phyloP scores from a whole-genome alignment of 2,888 invertebrate genomes.

The Poecilobothrus nobilitatus region DNA sequence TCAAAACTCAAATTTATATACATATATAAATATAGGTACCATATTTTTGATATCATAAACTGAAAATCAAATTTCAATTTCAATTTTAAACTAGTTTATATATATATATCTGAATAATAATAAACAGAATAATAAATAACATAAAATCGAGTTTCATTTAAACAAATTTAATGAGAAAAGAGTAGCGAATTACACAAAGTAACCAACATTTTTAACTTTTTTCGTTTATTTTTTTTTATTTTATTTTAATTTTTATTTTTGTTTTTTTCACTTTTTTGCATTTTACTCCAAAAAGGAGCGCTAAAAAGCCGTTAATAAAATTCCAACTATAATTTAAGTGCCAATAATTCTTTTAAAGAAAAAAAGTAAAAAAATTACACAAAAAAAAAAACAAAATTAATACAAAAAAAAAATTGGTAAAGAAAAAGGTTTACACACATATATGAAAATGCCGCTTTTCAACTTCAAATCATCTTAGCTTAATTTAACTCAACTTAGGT shows the following conservation, averaged over 20 bases:
- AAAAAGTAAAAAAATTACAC: neutral
- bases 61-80: no score
- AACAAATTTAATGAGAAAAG: constrained; percentile 1
- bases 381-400: neutral
- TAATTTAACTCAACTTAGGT: neutral
- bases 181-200: constrained; percentile 4
- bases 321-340: constrained; percentile 3
- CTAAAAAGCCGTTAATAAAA: constrained; percentile 6
- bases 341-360: neutral
- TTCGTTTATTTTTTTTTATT: no score
- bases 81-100: no score
- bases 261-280: neutral
- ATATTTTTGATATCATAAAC: no score
- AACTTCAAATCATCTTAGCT: neutral
- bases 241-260: neutral
- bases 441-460: constrained; percentile 1
- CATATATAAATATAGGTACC: no score
- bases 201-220: neutral
- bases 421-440: neutral
- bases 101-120: neutral
- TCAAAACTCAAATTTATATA: no score
- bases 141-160: neutral
- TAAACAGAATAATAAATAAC: neutral
- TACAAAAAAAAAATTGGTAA: neutral
- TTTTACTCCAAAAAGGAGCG: constrained; percentile 1